Base-by-base conservation (phyloP, 2,113 vertebrate genomes). In the Todiramphus saurophagus region DNA sequence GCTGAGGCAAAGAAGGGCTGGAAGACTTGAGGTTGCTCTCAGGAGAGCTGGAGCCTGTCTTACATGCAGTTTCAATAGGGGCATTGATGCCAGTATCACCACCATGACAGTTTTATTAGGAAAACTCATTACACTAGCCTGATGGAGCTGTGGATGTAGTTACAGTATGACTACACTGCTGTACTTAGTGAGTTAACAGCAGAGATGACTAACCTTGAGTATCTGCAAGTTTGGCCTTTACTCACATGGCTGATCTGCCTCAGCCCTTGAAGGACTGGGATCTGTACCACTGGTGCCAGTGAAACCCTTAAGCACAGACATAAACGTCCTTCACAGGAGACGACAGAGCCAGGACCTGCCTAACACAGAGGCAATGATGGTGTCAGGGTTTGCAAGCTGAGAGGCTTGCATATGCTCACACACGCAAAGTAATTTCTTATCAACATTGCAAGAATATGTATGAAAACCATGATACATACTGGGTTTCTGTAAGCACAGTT, bases 401-500 rank as follows among this genome's bases (percentile, higher is more conserved):
- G 59, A 50, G 15, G 21, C 43, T 73, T 78, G 24, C 11, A 5
- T 43, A 9, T 62, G 11, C 20, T 77, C 0, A 1, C 7, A 1
- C 7, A 6, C 0, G 2, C 16, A 72, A 74, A 60, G 28, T 60
- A 0, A 9, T 78, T 88, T 70, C 44, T 83, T 70, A 60, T 4
- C 72, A 73, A 17, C 12, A 9, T 13, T 35, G 24, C n/a, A 58
- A 63, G n/a, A 69, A 24, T 62, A 64, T 60, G 59, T 74, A 0
- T 6, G 7, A 68, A 90, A 82, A 25, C 31, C 25, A 3, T n/a
- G 23, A 27, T 23, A 30, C 4, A 3, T 20, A 64, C 24, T 77
- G 70, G 23, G 67, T 62, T 95, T 95, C 67, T 68, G 25, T 84
- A 59, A 74, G n/a, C n/a, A 39, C 48, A 78, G 30, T 86, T 74